Evolutionary conservation across 2,113 vertebrate species (phyloP), one percentile per base, ranked within the genome.

Genomic region (Sinocyclocheilus grahami): DNA sequence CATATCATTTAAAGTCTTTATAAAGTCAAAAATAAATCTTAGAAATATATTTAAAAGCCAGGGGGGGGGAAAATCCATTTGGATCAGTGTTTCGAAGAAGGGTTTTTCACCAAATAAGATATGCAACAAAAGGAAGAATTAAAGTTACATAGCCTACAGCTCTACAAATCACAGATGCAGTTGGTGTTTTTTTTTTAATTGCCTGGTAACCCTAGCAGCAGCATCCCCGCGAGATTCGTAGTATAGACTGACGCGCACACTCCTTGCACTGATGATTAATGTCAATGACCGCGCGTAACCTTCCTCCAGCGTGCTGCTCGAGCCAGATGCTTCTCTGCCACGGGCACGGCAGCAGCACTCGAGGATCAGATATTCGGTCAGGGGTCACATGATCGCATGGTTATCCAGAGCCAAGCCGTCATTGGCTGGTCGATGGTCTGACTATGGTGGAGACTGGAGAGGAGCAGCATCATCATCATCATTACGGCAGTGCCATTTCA

Each of bases 341-440:
- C 37, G 11, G 37, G 30, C 30, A 33, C 46, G 11, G 42, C n/a
- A 16, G 42, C 46, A 3, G 48, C 46, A 16, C 3, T 6, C 10
- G 33, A 39, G 33, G 33, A 67, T 51, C 42, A 1, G 14, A 12
- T 13, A 11, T 9, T 82, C n/a, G 3, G 58, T 81, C 30, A 24
- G 14, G n/a, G 79, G 37, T 80, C 37, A 63, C 62, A 42, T 69
- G 62, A 82, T 82, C 42, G 62, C 24, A 82, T 11, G 80, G 39
- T 20, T 13, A 16, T 79, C n/a, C 3, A 12, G 22, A 63, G 55
- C 79, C 22, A 14, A 1, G 20, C 20, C 39, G 2, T 69, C 42
- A 82, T 69, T 82, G 80, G 80, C 42, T 69, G 58, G 14, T 39
- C 12, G 12, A 46, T 12, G 33, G 78, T 80, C 78, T 33, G 62